Percentiles rank a stretch among this genome's conserved stretches.
These are phyloP conservation scores for Dione juno DNA, from an alignment of 2,888 invertebrate genomes.

Conservation along the genomic window DNA sequence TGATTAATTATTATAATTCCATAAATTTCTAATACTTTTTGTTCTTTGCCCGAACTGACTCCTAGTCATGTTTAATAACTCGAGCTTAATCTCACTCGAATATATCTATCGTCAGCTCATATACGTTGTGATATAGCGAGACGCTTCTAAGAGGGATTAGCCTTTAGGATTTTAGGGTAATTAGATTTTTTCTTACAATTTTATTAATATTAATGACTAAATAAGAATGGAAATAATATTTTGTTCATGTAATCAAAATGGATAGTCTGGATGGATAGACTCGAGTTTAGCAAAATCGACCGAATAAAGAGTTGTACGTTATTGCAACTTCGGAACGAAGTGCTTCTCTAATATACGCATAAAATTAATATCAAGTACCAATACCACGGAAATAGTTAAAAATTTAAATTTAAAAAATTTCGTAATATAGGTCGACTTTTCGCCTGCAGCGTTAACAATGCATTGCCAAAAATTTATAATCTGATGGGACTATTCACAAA, in stretches of 20 bases:
- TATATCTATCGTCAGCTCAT: conserved; percentile 51
- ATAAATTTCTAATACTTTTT: neutral
- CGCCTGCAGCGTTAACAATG: conserved; percentile 31
- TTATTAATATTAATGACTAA: conserved; percentile 1
- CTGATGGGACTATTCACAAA: conserved; percentile 64
- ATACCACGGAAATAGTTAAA: conserved; percentile 4
- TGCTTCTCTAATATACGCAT: too few relatives aligned
- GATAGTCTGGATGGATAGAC: too few relatives aligned
- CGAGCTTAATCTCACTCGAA: conserved; percentile 59
- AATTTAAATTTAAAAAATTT: conserved; percentile 9
- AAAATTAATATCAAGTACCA: too few relatives aligned
- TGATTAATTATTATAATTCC: neutral
- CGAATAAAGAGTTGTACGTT: too few relatives aligned
- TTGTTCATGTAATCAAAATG: too few relatives aligned
- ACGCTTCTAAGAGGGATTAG: conserved; percentile 36
- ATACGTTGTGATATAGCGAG: conserved; percentile 42
- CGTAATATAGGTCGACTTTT: conserved; percentile 10
- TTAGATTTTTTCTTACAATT: conserved; percentile 33
- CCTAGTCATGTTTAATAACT: conserved; percentile 58
- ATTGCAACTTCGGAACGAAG: too few relatives aligned
- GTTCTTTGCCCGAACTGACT: conserved; percentile 27
- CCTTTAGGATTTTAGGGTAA: conserved; percentile 38
- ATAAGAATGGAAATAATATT: too few relatives aligned
- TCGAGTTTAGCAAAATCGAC: too few relatives aligned
- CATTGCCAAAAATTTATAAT: conserved; percentile 71